Base-by-base conservation (phyloP, 2,888 invertebrate genomes). In the Drosophila mimica region DNA sequence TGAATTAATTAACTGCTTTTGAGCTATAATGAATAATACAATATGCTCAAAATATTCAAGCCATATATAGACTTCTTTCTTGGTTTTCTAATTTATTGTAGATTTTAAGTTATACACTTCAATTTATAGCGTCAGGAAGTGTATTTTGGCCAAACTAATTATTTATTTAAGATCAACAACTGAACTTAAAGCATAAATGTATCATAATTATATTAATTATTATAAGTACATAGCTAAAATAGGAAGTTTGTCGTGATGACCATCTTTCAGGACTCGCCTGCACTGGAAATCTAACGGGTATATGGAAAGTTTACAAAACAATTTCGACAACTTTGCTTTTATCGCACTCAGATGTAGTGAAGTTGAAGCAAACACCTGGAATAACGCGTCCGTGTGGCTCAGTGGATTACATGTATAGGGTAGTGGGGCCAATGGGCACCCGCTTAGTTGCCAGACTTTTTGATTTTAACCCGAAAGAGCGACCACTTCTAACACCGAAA, bases 361-460 rank as follows among this genome's bases (percentile, higher is more conserved):
- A 88, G 88, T 80, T 88, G 71, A 60, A 58, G 58, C 83, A 66
- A 88, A 88, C 83, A 83, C 83, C 88, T 83, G 82, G 73, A 77
- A 73, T 69, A 81, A 74, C 74, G 81, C 68, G 65, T 67, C 82
- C 56, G 54, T 49, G 52, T 62, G 74, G 69, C 49, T 49, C 57
- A 43, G 51, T 40, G 73, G 78, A 51, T 25, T 52, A 28, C 67
- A 60, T 53, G 28, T 4, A 36, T 15, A 30, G 51, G 15, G 38
- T 48, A 30, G 36, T 52, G 43, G 38, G 59, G 43, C 66, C 56
- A 60, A 51, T 57, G 79, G 70, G 56, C 54, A 72, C 64, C 76
- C 56, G 57, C 62, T 76, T 73, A 72, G 77, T 53, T 48, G 56
- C 11, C 59, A 71, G 88, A 80, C 83, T 88, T 83, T 83, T 68